phyloP scores from a whole-genome alignment of 2,113 vertebrate species.

The Percopsis transmontana region DNA sequence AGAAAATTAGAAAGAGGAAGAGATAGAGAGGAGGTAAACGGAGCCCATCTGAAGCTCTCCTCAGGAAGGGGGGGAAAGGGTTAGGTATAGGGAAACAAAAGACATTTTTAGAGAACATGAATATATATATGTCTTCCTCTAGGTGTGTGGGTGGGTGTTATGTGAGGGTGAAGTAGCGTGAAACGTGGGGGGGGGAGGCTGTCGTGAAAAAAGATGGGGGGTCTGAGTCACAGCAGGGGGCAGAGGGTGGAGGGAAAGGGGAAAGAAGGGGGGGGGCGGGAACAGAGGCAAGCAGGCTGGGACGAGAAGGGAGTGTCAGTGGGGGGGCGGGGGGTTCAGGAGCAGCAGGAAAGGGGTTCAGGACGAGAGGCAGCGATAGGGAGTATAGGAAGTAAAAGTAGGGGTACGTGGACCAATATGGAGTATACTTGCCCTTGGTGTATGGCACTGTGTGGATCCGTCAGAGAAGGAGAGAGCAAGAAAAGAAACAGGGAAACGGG shows the following conservation, averaged over 20 bases:
- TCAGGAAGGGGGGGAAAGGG: background rate
- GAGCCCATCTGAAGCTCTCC: background rate
- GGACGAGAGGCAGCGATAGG: slow-evolving; percentile 76
- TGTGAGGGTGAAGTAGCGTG: slow-evolving; percentile 45
- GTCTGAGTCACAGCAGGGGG: slow-evolving; percentile 59
- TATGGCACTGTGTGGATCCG: slow-evolving; percentile 97
- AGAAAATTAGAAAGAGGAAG: too few species aligned
- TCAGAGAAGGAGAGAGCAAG: slow-evolving; percentile 99
- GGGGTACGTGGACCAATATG: slow-evolving; percentile 95
- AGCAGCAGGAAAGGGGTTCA: slow-evolving; percentile 69
- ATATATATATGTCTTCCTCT: background rate
- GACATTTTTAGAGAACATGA: background rate
- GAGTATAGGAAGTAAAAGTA: slow-evolving; percentile 71
- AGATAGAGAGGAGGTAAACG: background rate
- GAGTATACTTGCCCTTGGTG: slow-evolving; percentile 99
- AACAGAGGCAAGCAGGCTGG: slow-evolving; percentile 82
- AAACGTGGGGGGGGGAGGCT: slow-evolving; percentile 50
- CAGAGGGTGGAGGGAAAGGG: slow-evolving; percentile 64
- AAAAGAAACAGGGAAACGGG: slow-evolving; percentile 96
- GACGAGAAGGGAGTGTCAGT: slow-evolving; percentile 77
- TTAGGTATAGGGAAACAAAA: background rate
- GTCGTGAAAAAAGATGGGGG: slow-evolving; percentile 61
- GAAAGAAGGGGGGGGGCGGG: slow-evolving; percentile 77
- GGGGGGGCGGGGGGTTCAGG: slow-evolving; percentile 79
- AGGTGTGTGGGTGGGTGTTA: slow-evolving; percentile 52